Conservation (phyloP, 2,888 invertebrate species). For the Brachylomia viminalis region DNA sequence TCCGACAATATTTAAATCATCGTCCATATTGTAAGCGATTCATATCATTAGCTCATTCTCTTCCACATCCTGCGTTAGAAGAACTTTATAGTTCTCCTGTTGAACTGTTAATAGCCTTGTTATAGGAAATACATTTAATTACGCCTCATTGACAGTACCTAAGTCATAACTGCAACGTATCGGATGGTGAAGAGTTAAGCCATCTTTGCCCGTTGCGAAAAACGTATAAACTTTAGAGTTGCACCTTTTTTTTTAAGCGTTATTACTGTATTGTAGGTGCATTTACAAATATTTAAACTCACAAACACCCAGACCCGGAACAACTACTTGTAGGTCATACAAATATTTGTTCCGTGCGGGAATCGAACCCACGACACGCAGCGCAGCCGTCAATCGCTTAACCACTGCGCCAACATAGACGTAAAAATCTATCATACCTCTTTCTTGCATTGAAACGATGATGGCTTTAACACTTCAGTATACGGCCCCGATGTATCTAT, state of each 20-base stretch:
- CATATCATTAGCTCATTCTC: slow-evolving; percentile 12
- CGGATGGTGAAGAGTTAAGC: neutral
- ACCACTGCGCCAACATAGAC: no score
- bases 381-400: no score
- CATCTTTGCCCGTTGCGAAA: neutral
- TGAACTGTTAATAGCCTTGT: slow-evolving; percentile 11
- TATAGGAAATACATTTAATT: neutral
- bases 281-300: no score
- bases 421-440: no score
- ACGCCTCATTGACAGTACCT: slow-evolving; percentile 20
- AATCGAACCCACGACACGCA: no score
- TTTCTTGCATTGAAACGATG: slow-evolving; percentile 24
- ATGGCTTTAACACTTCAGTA: slow-evolving; percentile 30
- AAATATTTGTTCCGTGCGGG: no score
- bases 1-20: neutral
- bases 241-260: no score
- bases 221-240: neutral
- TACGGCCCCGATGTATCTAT: slow-evolving; percentile 47
- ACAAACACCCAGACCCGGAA: no score
- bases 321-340: no score
- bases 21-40: neutral
- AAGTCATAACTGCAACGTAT: slow-evolving; percentile 64
- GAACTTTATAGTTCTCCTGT: neutral
- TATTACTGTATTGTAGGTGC: no score
- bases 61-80: slow-evolving; percentile 25